Base-by-base conservation (phyloP, 2,888 invertebrate genomes). In the Plusia festucae region DNA sequence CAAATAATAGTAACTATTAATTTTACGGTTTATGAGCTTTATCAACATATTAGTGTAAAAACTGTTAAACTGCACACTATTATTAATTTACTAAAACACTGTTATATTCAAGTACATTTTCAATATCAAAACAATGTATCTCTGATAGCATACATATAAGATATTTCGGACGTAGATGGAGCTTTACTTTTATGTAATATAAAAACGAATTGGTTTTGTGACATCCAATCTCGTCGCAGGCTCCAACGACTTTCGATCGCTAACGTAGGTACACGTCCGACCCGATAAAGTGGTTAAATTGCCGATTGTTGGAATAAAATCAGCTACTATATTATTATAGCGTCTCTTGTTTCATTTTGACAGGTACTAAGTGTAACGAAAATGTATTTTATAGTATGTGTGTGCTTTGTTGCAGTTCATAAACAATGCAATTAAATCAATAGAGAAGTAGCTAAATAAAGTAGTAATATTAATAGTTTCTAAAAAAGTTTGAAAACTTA, bases 211-310 rank as follows among this genome's bases (percentile, higher is more conserved):
- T 46, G 44, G 22, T 58, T 61, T 59, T 27, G 22, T 53, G 60
- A 59, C 60, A 53, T 73, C 57, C 70, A 73, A 73, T 73, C 44
- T 59, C 49, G 40, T 55, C 57, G 60, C 22, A 55, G 24, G 40
- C 30, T 24, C 46, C 40, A 52, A 44, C 57, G 60, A 46, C 60
- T 69, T 69, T 74, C 72, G 69, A 55, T 74, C 60, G 62, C 27
- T 49, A 55, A 52, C 44, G 22, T n/a, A n/a, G n/a, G n/a, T 40
- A 63, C 62, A 58, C 60, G 60, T 49, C 55, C 58, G 49, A 27
- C 20, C 16, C 44, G 49, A 51, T 59, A 56, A 55, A 64, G 65
- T 64, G 24, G 44, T 60, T 59, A 44, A 46, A 49, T 46, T 46
- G 40, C 34, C 9, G 15, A 22, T 49, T 52, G 32, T 60, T 51